Evolutionary conservation across 1,140 invertebrate species (phyloP), one percentile per base, ranked within the genome.

Genomic region (Drosophila orosa): DNA sequence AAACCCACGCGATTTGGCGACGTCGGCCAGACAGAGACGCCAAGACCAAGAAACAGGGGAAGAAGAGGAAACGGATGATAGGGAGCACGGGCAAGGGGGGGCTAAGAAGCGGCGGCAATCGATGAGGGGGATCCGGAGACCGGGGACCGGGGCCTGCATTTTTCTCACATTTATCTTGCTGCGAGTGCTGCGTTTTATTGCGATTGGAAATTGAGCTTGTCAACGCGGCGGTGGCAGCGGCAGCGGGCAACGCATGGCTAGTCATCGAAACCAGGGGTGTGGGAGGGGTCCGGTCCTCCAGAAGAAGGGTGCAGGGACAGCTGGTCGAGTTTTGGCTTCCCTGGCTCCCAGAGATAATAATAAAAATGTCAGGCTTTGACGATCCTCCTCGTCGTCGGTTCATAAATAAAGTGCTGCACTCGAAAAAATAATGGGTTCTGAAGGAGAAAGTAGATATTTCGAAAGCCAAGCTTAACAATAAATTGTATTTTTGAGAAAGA

Each of bases 181-280:
- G 82, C 80, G 85, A 90, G 74, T 78, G 80, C 83, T 89, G 84
- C 84, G 85, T 89, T 89, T 89, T 89, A 89, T 89, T 89, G 84
- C 84, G 84, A 89, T 89, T 89, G 84, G 80, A 89, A 89, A 89
- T 89, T 89, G 84, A 90, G 84, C 84, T 89, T 89, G 84, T 89
- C 84, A 89, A 89, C 84, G 84, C 81, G 80, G 47, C 80, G 76
- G 25, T n/a, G 25, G 72, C 80, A 68, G 62, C 60, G 76, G 80
- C 80, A 69, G 63, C 48, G 77, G 80, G 84, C 80, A 63, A 78
- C 84, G 84, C 85, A 74, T 84, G 84, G 80, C 80, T 87, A 89
- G 83, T 66, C 62, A 89, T 58, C 52, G 59, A 61, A 71, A 44
- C 39, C 61, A 31, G 3, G 5, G 35, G 48, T 25, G 72, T 19